phyloP scores from a whole-genome alignment of 2,797 vertebrate genomes.

The Mastacembelus armatus region DNA sequence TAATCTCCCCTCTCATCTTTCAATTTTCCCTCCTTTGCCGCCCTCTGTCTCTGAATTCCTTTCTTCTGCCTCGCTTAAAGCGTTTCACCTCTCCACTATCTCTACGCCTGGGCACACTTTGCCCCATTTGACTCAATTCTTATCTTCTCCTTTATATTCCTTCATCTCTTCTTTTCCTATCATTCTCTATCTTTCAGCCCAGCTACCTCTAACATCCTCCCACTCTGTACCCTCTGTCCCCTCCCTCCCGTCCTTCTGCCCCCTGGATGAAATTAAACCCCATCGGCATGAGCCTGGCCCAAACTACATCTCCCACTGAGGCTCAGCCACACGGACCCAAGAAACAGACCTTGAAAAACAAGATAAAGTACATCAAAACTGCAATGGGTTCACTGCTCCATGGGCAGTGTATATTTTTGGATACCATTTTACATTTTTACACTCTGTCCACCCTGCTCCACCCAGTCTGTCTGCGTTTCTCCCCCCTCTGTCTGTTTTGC shows the following conservation, averaged over 20 bases:
- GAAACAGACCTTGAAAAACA: conserved; percentile 75
- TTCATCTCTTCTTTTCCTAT: conserved; percentile 66
- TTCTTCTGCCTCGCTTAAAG: conserved; percentile 68
- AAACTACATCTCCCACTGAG: conserved; percentile 50
- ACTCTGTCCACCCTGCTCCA: conserved; percentile 46
- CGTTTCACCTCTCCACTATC: conserved; percentile 74
- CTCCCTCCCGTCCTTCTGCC: conserved; percentile 22
- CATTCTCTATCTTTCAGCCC: conserved; percentile 65
- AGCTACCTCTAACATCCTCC: conserved; percentile 46
- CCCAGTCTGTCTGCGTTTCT: conserved; percentile 35
- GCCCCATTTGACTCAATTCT: conserved; percentile 61
- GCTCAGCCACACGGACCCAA: conserved; percentile 49
- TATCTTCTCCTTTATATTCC: conserved; percentile 71
- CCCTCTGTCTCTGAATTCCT: conserved; percentile 57
- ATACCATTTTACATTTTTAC: conserved; percentile 60
- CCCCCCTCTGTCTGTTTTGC: conserved; percentile 29
- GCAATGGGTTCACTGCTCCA: conserved; percentile 51
- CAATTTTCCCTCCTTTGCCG: conserved; percentile 73
- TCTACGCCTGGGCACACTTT: conserved; percentile 53
- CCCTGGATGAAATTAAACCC: conserved; percentile 68
- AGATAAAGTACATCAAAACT: conserved; percentile 78
- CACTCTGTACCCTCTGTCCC: conserved; percentile 34
- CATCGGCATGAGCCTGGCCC: conserved; percentile 37
- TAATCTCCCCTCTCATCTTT: conserved; percentile 82
- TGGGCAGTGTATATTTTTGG: conserved; percentile 73